Percentiles rank a stretch among this genome's conserved stretches.
Evolutionary conservation across 1,140 invertebrate species (phyloP).

Genomic region (Trichoplusia ni): DNA sequence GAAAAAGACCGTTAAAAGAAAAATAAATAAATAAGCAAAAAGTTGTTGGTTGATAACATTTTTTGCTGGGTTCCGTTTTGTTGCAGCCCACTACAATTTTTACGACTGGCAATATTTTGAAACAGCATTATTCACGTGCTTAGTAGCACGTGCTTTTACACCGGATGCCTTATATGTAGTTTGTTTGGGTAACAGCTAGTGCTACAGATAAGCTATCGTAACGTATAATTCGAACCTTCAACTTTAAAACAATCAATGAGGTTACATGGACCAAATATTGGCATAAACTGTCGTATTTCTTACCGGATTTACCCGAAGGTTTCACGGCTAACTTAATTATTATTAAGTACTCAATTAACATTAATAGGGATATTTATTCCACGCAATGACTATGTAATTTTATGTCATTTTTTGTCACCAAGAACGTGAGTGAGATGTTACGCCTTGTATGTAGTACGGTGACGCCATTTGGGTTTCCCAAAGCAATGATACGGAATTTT

Average conservation of each 20-base stretch:
- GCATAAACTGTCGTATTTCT: too few relatives aligned
- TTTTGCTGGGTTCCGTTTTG: slow-evolving; percentile 30
- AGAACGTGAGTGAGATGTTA: background rate
- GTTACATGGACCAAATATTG: too few relatives aligned
- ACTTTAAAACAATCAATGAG: too few relatives aligned
- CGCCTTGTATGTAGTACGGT: background rate
- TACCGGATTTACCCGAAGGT: too few relatives aligned
- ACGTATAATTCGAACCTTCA: too few relatives aligned
- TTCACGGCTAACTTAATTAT: too few relatives aligned
- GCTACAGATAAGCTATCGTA: slow-evolving; percentile 20
- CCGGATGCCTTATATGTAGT: slow-evolving; percentile 31
- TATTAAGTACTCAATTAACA: background rate
- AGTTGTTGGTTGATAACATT: background rate
- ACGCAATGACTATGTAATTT: slow-evolving; percentile 1
- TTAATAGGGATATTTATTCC: too few relatives aligned
- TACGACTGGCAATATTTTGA: slow-evolving; percentile 37
- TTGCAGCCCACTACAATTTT: slow-evolving; percentile 19
- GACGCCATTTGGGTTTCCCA: slow-evolving; percentile 26
- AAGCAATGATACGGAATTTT: slow-evolving; percentile 4
- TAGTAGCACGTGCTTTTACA: slow-evolving; percentile 27
- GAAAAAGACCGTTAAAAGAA: too few relatives aligned
- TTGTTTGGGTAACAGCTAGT: slow-evolving; percentile 29
- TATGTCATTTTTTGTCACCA: slow-evolving; percentile 25
- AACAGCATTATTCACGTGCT: slow-evolving; percentile 31
- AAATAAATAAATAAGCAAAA: background rate